Percentiles rank a stretch among this genome's conserved stretches.
These are phyloP conservation scores for Crocallis elinguaria DNA, from an alignment of 2,888 invertebrate species.

Conservation along the genomic window DNA sequence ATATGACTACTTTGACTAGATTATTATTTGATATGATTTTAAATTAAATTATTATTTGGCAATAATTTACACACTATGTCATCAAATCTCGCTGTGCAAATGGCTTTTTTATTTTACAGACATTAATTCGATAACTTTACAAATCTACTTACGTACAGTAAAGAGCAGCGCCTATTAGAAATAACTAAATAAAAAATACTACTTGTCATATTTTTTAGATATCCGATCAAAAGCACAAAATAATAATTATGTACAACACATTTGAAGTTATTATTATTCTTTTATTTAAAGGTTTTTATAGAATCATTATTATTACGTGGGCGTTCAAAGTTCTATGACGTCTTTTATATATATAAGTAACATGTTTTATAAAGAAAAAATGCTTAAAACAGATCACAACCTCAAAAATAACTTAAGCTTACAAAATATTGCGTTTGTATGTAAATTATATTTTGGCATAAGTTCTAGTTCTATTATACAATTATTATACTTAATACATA, in stretches of 20 bases:
- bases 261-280: no score
- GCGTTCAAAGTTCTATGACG: no score
- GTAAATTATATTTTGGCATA: constrained; percentile 29
- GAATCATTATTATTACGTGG: not conserved
- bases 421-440: constrained; percentile 16
- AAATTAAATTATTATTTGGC: constrained; percentile 53
- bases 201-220: no score
- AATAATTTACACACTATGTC: constrained; percentile 64
- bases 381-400: constrained; percentile 57
- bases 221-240: no score
- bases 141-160: not conserved
- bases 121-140: constrained; percentile 33
- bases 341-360: not conserved
- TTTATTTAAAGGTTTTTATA: no score
- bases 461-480: constrained; percentile 4
- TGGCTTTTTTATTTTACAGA: constrained; percentile 43
- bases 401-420: constrained; percentile 58
- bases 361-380: constrained; percentile 32
- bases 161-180: not conserved
- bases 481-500: constrained; percentile 26
- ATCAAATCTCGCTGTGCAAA: constrained; percentile 80
- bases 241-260: no score
- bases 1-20: constrained; percentile 8
- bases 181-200: no score
- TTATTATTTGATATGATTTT: constrained; percentile 55